A percentile compares a stretch with the other conserved stretches of the same genome.
Conservation (phyloP, 2,888 invertebrate genomes). For the Drosophila limbata region DNA sequence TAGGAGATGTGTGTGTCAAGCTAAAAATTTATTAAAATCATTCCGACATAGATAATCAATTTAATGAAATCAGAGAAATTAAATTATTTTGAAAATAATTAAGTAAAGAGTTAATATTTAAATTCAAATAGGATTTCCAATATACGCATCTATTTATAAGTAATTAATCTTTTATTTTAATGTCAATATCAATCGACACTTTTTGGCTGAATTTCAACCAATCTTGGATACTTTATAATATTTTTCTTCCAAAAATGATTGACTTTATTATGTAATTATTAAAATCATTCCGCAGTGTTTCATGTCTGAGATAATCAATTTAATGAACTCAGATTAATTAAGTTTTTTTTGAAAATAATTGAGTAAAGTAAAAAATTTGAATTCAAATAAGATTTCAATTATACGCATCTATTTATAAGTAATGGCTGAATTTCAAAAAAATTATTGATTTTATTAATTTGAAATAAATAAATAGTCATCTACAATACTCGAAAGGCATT, state of each 20-base stretch:
- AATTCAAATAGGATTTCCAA: neutral
- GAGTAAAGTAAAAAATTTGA: no score
- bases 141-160: neutral
- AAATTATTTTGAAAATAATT: neutral
- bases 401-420: no score
- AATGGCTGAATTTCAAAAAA: neutral
- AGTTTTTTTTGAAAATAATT: no score
- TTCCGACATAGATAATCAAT: neutral
- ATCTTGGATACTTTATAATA: neutral
- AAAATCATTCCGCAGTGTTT: no score
- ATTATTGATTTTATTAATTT: neutral
- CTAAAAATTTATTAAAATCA: neutral
- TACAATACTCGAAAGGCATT: neutral
- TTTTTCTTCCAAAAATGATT: neutral
- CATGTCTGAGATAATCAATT: no score
- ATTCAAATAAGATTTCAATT: no score
- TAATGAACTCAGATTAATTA: no score
- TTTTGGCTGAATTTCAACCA: neutral
- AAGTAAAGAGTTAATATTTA: neutral
- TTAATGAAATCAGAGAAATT: neutral
- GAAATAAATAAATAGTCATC: neutral
- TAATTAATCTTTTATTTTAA: neutral
- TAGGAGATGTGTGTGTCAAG: conserved; percentile 14
- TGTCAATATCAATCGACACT: neutral
- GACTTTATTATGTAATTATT: no score